Base-by-base conservation (phyloP, 2,113 vertebrate genomes). In the Rousettus leschenaultii region DNA sequence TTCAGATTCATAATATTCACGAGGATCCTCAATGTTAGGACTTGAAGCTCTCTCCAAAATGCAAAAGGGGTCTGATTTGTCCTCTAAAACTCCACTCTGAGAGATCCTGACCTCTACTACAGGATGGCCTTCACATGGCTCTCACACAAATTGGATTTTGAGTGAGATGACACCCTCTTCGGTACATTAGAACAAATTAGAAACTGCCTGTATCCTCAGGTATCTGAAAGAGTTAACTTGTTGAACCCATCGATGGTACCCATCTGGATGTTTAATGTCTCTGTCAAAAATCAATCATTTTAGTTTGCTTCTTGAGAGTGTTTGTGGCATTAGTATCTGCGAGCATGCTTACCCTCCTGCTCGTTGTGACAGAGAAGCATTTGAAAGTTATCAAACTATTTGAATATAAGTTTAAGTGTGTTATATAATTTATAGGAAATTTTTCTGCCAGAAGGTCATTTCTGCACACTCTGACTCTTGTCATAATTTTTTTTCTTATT, bases 271-370 rank as follows among this genome's bases (percentile, higher is more conserved):
- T 75, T 43, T 35, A 63, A 86, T 68, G 78, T 61, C 80, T 71
- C 65, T 63, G n/a, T 93, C 63, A 95, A 94, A 89, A 74, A 43
- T 48, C 48, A 65, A 12, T 61, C n/a, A 51, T 79, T 82, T 92
- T 35, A 59, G 35, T 33, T 65, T 38, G 77, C 16, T 66, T 96
- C 71, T 85, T 2, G 6, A 66, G 48, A 93, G n/a, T 24, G 55
- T 74, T 48, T 73, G 61, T 35, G 86, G 26, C 66, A 22, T 19
- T 48, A 22, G 30, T 24, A 19, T 43, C 21, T 3, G 26, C 70
- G 14, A 95, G 15, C n/a, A 74, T 71, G 43, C 22, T 70, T 13
- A 22, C 30, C 28, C 38, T 24, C 16, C 61, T 35, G 22, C 63
- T 68, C 35, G 48, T 80, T 45, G 55, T 80, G 59, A 94, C 14